Evolutionary conservation across 2,113 vertebrate species (phyloP).

Genomic region (Dinomys branickii): DNA sequence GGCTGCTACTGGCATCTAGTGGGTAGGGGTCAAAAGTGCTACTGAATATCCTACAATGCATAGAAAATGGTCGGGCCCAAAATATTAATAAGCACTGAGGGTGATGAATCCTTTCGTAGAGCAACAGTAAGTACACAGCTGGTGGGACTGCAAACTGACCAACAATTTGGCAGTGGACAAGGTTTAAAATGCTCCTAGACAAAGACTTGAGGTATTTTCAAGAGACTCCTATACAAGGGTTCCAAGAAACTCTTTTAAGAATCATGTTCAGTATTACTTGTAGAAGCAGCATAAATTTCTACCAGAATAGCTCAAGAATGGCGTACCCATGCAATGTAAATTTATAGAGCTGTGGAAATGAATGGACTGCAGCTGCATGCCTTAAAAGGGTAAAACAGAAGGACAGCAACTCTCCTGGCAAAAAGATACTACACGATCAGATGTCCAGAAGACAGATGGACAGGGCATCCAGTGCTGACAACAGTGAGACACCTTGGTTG

Average conservation of each 20-base stretch:
- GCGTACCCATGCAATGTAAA: neutral
- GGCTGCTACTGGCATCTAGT: neutral
- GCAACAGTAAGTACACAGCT: neutral
- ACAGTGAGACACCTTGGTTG: neutral
- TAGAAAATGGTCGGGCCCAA: neutral
- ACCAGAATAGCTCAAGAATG: neutral
- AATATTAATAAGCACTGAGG: neutral
- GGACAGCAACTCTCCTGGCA: neutral
- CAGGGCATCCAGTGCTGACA: neutral
- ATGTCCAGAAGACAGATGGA: neutral
- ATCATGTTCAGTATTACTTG: neutral
- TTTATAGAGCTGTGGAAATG: neutral
- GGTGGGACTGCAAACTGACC: neutral
- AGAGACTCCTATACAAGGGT: neutral
- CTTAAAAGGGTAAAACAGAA: neutral
- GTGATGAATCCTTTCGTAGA: neutral
- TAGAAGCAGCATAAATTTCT: neutral
- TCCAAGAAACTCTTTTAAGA: neutral
- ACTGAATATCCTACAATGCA: neutral
- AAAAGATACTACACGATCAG: neutral
- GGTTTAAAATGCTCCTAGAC: neutral
- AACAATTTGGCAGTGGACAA: neutral
- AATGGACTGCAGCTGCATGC: neutral
- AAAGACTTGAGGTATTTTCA: neutral
- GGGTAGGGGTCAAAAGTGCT: neutral